Percentiles rank a stretch among this genome's conserved stretches.
Conservation (phyloP, 2,888 invertebrate species). For the Neoscelio sp. region DNA sequence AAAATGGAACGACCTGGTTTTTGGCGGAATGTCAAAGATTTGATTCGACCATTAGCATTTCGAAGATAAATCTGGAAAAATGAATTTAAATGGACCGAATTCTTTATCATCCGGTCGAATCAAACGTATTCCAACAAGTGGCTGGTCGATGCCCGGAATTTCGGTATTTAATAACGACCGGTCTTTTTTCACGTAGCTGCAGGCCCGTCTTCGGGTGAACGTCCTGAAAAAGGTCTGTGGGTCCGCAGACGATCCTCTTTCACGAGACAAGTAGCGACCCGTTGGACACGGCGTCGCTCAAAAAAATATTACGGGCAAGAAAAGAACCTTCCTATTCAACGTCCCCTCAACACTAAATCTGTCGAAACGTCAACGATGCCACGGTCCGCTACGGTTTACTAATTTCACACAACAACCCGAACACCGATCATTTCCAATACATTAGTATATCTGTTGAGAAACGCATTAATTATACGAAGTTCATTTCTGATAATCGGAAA, state of each 20-base stretch:
- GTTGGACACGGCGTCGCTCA: slow-evolving; percentile 12
- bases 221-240: slow-evolving; percentile 47
- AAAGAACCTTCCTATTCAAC: slow-evolving; percentile 19
- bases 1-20: no score
- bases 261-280: slow-evolving; percentile 22
- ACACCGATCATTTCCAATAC: not conserved
- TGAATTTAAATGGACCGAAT: slow-evolving; percentile 38
- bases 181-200: slow-evolving; percentile 62
- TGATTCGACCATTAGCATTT: not conserved
- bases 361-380: not conserved
- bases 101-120: slow-evolving; percentile 40
- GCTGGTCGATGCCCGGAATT: slow-evolving; percentile 64
- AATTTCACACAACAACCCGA: not conserved
- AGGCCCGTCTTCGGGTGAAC: slow-evolving; percentile 64
- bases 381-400: no score
- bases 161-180: slow-evolving; percentile 63
- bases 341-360: not conserved
- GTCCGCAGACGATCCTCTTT: slow-evolving; percentile 37
- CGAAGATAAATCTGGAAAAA: slow-evolving; percentile 39
- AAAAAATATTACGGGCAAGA: slow-evolving; percentile 35
- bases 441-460: no score
- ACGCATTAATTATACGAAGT: no score
- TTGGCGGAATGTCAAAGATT: no score
- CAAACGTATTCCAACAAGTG: slow-evolving; percentile 37
- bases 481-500: no score